Base-by-base conservation (phyloP, 2,113 vertebrate genomes). In the Ammodytes dubius region DNA sequence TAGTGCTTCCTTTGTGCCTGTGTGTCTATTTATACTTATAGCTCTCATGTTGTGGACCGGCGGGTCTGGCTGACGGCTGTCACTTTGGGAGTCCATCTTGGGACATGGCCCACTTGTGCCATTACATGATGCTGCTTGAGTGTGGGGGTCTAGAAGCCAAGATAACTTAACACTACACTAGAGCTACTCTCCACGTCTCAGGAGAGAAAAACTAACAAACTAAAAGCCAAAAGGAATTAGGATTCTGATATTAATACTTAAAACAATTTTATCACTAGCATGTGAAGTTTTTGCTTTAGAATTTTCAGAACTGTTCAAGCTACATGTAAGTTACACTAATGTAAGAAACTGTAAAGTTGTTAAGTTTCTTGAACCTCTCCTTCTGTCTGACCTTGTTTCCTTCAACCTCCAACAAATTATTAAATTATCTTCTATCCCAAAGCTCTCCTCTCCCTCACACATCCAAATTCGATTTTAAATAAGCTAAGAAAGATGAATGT, bases 31-130 rank as follows among this genome's bases (percentile, higher is more conserved):
- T 84, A 89, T 90, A 91, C 63, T 39, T 59, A 13, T 61, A 5
- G 64, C 54, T 71, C 64, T 79, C 71, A 47, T 42, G 61, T 71
- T 84, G 61, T 77, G 52, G 79, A 88, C 68, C 19, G 75, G 53
- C 50, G 10, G 47, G 19, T 74, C 68, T 47, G 19, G 74, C 80
- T 77, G 84, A 88, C 5, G 2, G 42, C 84, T 90, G 88, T 87
- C 84, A 83, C 70, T 64, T 60, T 61, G 61, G 3, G 57, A 69
- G 42, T 54, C 66, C 81, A 87, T 92, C 79, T 84, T 83, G 87
- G 91, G 89, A 93, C 70, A 46, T 74, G 86, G 85, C 89, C 91
- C 87, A 89, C 65, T 91, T 93, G 76, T 82, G 17, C 77, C n/a
- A 39, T 54, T 45, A 76, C 17, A 45, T 73, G 58, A 75, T 60